phyloP scores from a whole-genome alignment of 2,797 vertebrate genomes.

The Sebastes itinus region DNA sequence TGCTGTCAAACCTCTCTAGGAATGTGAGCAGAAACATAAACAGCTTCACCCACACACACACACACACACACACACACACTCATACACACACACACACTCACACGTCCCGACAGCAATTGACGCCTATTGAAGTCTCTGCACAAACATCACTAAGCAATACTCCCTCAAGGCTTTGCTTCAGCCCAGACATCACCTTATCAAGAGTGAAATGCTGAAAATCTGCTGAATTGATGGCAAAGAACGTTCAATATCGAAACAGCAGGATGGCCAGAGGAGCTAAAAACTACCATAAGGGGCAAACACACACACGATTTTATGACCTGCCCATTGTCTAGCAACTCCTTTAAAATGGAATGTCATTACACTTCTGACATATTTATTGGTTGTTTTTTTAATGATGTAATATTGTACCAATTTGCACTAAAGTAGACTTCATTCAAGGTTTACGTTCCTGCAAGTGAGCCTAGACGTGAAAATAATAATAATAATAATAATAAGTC shows the following conservation, averaged over 20 bases:
- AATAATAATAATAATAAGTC: no score
- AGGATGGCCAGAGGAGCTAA: slow-evolving; percentile 16
- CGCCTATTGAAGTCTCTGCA: slow-evolving; percentile 57
- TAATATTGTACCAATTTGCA: neutral
- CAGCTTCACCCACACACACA: slow-evolving; percentile 61
- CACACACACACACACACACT: neutral
- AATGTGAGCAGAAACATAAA: slow-evolving; percentile 82
- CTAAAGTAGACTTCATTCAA: neutral
- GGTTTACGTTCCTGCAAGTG: no score
- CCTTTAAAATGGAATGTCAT: neutral
- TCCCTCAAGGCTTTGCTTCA: slow-evolving; percentile 59
- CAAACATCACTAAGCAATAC: slow-evolving; percentile 55
- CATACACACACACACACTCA: slow-evolving; percentile 20
- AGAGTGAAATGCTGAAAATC: slow-evolving; percentile 39
- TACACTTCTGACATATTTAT: neutral
- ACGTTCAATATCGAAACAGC: slow-evolving; percentile 37
- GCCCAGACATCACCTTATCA: slow-evolving; percentile 64
- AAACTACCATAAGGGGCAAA: slow-evolving; percentile 2
- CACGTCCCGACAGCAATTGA: slow-evolving; percentile 44
- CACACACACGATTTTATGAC: neutral
- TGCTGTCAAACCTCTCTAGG: slow-evolving; percentile 86
- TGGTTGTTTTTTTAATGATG: neutral
- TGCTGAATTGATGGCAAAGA: slow-evolving; percentile 32
- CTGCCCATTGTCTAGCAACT: neutral
- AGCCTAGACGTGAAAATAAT: no score